These are phyloP conservation scores for Lamprotornis superbus DNA, from an alignment of 2,113 vertebrate species.

Conservation along the genomic window DNA sequence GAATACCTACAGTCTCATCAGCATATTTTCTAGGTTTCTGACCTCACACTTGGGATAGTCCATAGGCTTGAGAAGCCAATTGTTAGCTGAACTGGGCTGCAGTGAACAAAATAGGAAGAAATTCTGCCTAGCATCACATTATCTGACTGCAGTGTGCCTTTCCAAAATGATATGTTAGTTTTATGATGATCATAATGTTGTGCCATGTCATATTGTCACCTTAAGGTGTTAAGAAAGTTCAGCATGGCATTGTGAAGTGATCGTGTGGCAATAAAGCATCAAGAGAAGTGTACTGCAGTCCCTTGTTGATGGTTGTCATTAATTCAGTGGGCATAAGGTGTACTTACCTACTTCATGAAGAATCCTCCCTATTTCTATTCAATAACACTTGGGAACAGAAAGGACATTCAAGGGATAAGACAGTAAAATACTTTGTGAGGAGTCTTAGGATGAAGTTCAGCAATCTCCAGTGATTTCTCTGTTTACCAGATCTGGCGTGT, in stretches of 20 bases:
- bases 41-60: neutral
- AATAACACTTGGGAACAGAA: neutral
- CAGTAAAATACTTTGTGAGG: neutral
- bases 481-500: slow-evolving; percentile 87
- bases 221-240: neutral
- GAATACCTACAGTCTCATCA: neutral
- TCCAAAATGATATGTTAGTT: neutral
- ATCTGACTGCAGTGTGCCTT: neutral
- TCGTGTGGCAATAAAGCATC: neutral
- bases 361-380: neutral
- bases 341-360: neutral
- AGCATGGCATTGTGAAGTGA: neutral
- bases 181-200: neutral
- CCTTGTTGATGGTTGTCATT: neutral
- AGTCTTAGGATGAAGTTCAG: neutral
- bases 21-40: neutral
- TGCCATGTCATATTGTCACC: neutral
- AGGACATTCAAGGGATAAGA: neutral
- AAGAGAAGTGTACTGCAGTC: neutral
- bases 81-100: neutral
- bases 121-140: neutral
- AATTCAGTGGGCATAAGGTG: neutral
- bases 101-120: neutral
- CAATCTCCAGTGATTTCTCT: neutral
- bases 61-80: neutral